Evolutionary conservation across 2,888 invertebrate genomes (phyloP).

Genomic region (Drosophila lutescens): DNA sequence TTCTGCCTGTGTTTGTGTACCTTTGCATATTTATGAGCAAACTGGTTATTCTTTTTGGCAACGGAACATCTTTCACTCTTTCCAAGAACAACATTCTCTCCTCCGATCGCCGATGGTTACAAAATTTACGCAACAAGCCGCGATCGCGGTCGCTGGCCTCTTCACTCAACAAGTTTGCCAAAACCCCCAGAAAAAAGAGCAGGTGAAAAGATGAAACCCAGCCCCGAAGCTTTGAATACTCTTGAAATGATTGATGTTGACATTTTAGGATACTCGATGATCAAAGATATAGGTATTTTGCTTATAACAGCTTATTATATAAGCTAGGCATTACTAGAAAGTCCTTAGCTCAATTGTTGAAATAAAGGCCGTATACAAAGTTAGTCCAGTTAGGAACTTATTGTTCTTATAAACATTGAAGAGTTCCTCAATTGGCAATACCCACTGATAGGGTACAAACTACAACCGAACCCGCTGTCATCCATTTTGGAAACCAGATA

Average conservation of each 20-base stretch:
- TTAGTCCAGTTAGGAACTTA: background rate
- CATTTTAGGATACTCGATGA: no score
- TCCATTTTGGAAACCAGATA: slow-evolving; percentile 56
- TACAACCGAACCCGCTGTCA: slow-evolving; percentile 52
- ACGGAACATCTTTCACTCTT: slow-evolving; percentile 73
- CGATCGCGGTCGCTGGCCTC: slow-evolving; percentile 74
- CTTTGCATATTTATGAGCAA: slow-evolving; percentile 71
- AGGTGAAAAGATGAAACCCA: background rate
- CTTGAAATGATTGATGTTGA: no score
- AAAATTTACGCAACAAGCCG: slow-evolving; percentile 69
- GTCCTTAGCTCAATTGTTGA: no score
- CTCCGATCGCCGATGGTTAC: slow-evolving; percentile 56
- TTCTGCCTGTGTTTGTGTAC: slow-evolving; percentile 25
- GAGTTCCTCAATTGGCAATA: background rate
- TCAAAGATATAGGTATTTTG: no score
- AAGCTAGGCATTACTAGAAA: no score
- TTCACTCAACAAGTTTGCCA: slow-evolving; percentile 75
- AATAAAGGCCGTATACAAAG: no score
- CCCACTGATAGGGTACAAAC: slow-evolving; percentile 36
- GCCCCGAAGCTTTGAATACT: slow-evolving; percentile 2
- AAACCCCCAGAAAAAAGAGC: slow-evolving; percentile 37
- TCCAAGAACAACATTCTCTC: slow-evolving; percentile 67
- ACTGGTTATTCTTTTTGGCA: slow-evolving; percentile 63
- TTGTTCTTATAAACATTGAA: background rate
- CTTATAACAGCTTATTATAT: no score